A percentile compares a stretch with the other conserved stretches of the same genome.
phyloP scores from a whole-genome alignment of 92 coral and sea anemone species.

The Porites evermanni region DNA sequence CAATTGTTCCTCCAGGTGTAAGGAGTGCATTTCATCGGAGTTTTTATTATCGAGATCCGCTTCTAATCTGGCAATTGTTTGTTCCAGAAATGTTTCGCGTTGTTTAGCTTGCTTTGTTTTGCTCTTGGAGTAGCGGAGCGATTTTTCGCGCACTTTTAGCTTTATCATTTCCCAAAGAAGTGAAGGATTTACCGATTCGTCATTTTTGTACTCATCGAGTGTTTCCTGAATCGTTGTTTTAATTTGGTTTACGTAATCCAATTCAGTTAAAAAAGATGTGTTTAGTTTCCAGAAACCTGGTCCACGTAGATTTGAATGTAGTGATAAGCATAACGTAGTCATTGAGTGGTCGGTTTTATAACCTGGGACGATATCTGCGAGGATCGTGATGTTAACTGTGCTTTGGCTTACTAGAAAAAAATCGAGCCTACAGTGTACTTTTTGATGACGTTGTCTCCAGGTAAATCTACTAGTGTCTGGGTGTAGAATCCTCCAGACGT shows the following conservation, averaged over 20 bases:
- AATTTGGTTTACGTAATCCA: neutral
- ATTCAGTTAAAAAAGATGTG: constrained; percentile 1
- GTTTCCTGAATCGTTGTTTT: no score
- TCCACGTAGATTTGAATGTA: neutral
- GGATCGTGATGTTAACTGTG: neutral
- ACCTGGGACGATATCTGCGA: constrained; percentile 3
- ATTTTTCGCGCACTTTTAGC: neutral
- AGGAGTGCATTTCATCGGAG: constrained; percentile 3
- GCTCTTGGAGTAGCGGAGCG: constrained; percentile 1
- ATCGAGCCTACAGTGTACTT: neutral
- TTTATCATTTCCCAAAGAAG: neutral
- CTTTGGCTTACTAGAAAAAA: neutral
- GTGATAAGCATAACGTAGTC: neutral
- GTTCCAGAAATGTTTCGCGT: constrained; percentile 11
- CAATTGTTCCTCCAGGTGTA: constrained; percentile 17
- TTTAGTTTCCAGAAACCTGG: neutral
- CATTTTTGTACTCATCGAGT: no score
- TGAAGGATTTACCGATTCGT: neutral
- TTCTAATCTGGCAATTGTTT: constrained; percentile 23
- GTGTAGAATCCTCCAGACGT: constrained; percentile 35
- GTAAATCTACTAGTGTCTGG: neutral
- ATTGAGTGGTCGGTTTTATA: constrained; percentile 15
- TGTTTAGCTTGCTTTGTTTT: constrained; percentile 21
- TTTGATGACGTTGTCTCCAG: neutral
- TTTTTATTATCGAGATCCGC: constrained; percentile 1